Percentiles rank a stretch among this genome's conserved stretches.
phyloP scores from a whole-genome alignment of 1,140 invertebrate genomes.

The Popillia japonica region DNA sequence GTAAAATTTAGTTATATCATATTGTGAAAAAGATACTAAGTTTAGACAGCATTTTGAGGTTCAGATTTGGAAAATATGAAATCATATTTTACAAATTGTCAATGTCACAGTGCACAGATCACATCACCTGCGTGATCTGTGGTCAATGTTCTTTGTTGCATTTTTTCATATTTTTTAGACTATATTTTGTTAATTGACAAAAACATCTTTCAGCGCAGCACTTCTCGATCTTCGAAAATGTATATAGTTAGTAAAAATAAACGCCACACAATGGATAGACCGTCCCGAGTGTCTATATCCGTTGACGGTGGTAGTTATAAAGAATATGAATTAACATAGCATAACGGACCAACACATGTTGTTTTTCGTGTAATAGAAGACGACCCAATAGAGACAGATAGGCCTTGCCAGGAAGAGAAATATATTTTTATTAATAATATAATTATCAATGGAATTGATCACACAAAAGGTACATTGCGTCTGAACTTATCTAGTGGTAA shows the following conservation, averaged over 20 bases:
- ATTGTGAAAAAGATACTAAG: no score
- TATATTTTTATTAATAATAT: no score
- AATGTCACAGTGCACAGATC: no score
- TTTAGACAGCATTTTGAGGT: no score
- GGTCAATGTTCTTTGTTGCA: no score
- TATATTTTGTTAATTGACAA: neutral
- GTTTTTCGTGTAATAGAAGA: neutral
- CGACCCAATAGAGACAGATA: neutral
- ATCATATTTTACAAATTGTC: no score
- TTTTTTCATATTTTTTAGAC: no score
- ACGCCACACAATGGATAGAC: neutral
- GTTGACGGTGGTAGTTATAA: neutral
- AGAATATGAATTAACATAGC: neutral
- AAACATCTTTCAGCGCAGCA: neutral
- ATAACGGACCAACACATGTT: neutral
- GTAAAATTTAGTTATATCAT: no score
- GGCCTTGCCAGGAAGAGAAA: no score
- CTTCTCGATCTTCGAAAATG: neutral
- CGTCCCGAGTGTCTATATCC: neutral
- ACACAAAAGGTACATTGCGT: neutral
- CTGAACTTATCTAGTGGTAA: neutral
- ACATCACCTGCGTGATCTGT: no score
- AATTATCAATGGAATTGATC: neutral
- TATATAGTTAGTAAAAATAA: slow-evolving; percentile 1
- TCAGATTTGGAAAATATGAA: no score